A percentile compares a stretch with the other conserved stretches of the same genome.
phyloP scores from a whole-genome alignment of 2,113 vertebrate species.

The Camarhynchus parvulus region DNA sequence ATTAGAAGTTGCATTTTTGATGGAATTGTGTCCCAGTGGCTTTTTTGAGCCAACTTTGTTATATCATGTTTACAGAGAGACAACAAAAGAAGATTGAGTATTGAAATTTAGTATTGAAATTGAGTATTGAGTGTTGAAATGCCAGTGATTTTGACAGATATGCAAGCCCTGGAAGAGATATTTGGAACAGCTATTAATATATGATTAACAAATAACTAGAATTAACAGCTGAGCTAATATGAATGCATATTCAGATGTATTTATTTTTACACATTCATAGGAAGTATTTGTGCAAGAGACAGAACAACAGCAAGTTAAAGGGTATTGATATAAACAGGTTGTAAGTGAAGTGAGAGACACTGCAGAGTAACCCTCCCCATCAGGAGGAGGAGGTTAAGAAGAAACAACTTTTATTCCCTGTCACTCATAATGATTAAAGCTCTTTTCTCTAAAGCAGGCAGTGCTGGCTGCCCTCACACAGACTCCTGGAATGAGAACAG shows the following conservation, averaged over 20 bases:
- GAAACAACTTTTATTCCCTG: background rate
- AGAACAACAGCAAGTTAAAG: background rate
- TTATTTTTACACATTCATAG: background rate
- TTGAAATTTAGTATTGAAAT: too few relatives aligned
- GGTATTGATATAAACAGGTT: background rate
- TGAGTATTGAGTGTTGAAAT: background rate
- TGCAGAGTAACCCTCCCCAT: background rate
- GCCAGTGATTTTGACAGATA: background rate
- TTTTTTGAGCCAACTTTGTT: background rate
- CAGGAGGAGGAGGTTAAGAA: background rate
- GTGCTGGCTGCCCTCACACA: constrained; percentile 30
- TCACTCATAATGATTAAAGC: constrained; percentile 42
- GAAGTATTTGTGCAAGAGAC: background rate
- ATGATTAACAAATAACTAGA: background rate
- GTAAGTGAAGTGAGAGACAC: background rate
- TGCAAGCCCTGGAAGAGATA: background rate
- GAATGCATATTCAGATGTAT: background rate
- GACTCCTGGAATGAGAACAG: constrained; percentile 20
- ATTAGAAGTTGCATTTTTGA: background rate
- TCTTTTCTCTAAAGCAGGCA: constrained; percentile 6
- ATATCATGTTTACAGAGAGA: background rate
- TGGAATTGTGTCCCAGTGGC: background rate
- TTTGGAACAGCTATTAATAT: background rate
- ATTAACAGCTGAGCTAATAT: background rate
- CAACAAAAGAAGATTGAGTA: background rate